A percentile compares a stretch with the other conserved stretches of the same genome.
Evolutionary conservation across 1,140 invertebrate genomes (phyloP).

Genomic region (Diabrotica virgifera): DNA sequence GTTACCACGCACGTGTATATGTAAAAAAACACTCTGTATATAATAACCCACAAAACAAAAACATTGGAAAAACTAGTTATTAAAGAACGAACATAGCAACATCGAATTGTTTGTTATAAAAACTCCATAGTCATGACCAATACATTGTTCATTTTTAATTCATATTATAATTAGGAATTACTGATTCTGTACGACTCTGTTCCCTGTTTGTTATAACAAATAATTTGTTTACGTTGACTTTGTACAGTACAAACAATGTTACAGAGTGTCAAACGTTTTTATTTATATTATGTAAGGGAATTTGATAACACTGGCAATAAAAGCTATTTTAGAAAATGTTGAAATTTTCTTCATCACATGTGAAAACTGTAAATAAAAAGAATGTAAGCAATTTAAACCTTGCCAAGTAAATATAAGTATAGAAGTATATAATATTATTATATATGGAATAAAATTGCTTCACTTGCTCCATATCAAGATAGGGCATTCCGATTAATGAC

Average conservation of each 20-base stretch:
- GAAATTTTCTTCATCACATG: no score
- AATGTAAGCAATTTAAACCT: no score
- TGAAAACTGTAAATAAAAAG: no score
- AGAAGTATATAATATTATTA: no score
- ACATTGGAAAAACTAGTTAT: background rate
- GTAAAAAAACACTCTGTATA: background rate
- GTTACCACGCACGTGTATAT: background rate
- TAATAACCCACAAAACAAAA: background rate
- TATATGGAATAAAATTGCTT: no score
- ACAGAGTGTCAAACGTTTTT: background rate
- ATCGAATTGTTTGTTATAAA: background rate
- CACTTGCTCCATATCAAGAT: no score
- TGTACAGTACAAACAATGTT: conserved; percentile 2
- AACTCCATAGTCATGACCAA: background rate
- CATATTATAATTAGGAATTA: no score
- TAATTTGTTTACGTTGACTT: conserved; percentile 3
- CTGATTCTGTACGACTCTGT: background rate
- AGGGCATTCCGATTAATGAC: no score
- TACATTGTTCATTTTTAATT: background rate
- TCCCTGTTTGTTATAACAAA: conserved; percentile 1
- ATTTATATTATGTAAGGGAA: background rate
- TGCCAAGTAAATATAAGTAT: no score
- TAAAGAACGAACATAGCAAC: background rate
- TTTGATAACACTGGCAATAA: background rate
- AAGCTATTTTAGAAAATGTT: background rate